A percentile compares a stretch with the other conserved stretches of the same genome.
Conservation (phyloP, 2,888 invertebrate genomes). For the Ochropacha duplaris region DNA sequence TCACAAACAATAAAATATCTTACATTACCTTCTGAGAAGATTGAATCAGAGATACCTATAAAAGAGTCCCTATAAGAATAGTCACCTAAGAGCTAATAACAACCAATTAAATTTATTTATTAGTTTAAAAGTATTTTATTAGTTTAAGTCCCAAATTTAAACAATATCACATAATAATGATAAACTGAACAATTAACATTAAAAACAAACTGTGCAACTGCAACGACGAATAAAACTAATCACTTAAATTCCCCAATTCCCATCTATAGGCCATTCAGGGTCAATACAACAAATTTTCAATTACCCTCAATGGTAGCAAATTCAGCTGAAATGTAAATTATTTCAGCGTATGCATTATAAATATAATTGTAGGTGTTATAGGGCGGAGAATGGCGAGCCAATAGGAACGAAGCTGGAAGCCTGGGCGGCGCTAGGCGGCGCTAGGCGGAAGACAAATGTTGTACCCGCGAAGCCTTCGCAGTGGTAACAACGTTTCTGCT, state of each 20-base stretch:
- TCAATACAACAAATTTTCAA: constrained; percentile 83
- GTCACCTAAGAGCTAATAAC: too few relatives aligned
- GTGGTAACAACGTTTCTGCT: constrained; percentile 45
- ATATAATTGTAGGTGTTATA: constrained; percentile 79
- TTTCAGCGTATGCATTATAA: constrained; percentile 81
- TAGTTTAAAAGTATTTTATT: constrained; percentile 22
- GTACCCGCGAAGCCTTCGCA: constrained; percentile 74
- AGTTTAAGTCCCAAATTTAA: constrained; percentile 14
- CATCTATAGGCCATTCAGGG: constrained; percentile 64
- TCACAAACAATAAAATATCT: too few relatives aligned
- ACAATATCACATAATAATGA: neutral
- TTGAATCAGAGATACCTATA: too few relatives aligned
- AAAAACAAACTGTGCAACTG: constrained; percentile 22
- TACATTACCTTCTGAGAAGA: too few relatives aligned
- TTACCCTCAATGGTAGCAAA: constrained; percentile 80
- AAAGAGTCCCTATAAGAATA: too few relatives aligned
- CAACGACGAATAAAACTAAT: constrained; percentile 54
- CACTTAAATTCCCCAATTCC: constrained; percentile 53
- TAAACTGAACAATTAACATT: neutral
- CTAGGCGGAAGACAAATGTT: constrained; percentile 73
- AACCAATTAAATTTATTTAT: neutral
- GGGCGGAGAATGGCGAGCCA: constrained; percentile 68
- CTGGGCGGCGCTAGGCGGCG: constrained; percentile 79
- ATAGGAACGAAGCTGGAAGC: constrained; percentile 52
- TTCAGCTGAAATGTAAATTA: constrained; percentile 83